These are phyloP conservation scores for Xylophagus ater DNA, from an alignment of 2,888 invertebrate genomes.

Conservation along the genomic window DNA sequence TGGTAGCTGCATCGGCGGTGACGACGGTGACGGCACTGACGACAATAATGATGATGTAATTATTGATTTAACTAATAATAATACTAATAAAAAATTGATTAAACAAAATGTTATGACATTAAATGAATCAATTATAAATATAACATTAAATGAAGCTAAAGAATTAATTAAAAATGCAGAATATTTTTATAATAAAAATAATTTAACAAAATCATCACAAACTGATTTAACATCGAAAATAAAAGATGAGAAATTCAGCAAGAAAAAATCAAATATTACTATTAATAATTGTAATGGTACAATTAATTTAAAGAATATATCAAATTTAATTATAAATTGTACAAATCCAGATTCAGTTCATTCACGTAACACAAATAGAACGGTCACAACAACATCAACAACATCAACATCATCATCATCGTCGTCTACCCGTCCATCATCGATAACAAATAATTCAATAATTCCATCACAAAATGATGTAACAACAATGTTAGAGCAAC, in stretches of 20 bases:
- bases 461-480: slow-evolving; percentile 6
- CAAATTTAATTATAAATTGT: slow-evolving; percentile 37
- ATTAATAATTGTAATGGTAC: slow-evolving; percentile 39
- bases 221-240: slow-evolving; percentile 10
- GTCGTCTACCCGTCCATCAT: neutral
- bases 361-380: slow-evolving; percentile 14
- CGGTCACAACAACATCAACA: slow-evolving; percentile 5
- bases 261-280: slow-evolving; percentile 34
- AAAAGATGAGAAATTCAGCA: neutral
- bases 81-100: slow-evolving; percentile 29
- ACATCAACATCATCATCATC: neutral
- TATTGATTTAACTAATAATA: slow-evolving; percentile 32
- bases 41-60: slow-evolving; percentile 21
- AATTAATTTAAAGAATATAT: slow-evolving; percentile 37
- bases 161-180: slow-evolving; percentile 32
- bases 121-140: slow-evolving; percentile 36
- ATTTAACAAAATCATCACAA: slow-evolving; percentile 6
- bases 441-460: slow-evolving; percentile 1
- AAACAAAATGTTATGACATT: slow-evolving; percentile 32
- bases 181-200: slow-evolving; percentile 5
- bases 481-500: slow-evolving; percentile 13
- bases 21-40: neutral
- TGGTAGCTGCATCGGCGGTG: too few relatives aligned
- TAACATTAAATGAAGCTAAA: slow-evolving; percentile 37
- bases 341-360: slow-evolving; percentile 25